Evolutionary conservation across 2,888 invertebrate species (phyloP).

Genomic region (Dryobota labecula): DNA sequence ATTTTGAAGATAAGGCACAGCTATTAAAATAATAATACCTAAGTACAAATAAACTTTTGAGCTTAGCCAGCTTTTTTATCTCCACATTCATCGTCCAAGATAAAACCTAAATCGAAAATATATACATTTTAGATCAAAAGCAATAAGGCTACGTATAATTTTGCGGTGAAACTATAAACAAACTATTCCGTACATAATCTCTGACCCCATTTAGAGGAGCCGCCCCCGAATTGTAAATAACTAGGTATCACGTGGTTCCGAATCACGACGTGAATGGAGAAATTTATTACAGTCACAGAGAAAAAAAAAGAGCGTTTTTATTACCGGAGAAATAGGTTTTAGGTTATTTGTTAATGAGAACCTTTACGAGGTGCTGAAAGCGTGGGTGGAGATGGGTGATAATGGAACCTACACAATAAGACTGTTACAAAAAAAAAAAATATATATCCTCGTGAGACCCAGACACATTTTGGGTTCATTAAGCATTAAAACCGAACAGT

Average conservation of each 20-base stretch:
- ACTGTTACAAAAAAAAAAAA: neutral
- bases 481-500: too few species aligned
- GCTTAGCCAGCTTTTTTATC: neutral
- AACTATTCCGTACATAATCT: conserved; percentile 73
- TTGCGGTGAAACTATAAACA: conserved; percentile 64
- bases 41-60: neutral
- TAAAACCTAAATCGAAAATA: conserved; percentile 20
- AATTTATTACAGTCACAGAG: conserved; percentile 72
- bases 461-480: too few species aligned
- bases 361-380: conserved; percentile 22
- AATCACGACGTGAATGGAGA: conserved; percentile 70
- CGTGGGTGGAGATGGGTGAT: neutral
- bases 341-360: conserved; percentile 49
- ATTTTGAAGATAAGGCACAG: neutral
- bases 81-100: neutral
- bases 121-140: conserved; percentile 29
- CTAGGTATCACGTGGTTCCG: conserved; percentile 69
- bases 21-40: neutral
- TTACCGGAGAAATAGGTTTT: conserved; percentile 43
- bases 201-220: conserved; percentile 69
- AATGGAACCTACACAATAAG: neutral
- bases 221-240: conserved; percentile 72
- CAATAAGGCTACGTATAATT: conserved; percentile 59
- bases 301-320: conserved; percentile 69
- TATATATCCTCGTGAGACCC: too few species aligned